Base-by-base conservation (phyloP, 30 jellyfish, hydroid and myxozoan species). In the Aurelia sp. region DNA sequence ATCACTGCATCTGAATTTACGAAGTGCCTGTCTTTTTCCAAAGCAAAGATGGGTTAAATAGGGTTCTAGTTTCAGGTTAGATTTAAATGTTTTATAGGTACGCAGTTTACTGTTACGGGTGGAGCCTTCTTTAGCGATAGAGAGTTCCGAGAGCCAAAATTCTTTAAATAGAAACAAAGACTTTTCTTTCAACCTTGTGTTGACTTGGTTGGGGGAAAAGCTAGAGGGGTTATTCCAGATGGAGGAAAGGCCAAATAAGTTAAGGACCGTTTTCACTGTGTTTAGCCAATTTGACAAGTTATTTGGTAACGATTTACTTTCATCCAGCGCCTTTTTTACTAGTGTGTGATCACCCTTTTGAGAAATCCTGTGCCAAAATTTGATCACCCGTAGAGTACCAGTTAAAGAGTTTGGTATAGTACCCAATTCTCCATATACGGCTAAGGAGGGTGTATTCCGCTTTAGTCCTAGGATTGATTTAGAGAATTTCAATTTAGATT, bases 281-380 rank as follows among this genome's bases (percentile, higher is more conserved):
- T n/a, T 65, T 65, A 9, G 76, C 76, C 76, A 65, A 31, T 65
- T 65, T 65, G 76, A 65, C 51, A 65, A 20, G 44, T 65, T 20
- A 16, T 65, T 31, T 8, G 76, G 15, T 65, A 65, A 8, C 51
- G 33, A 65, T 65, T 8, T 22, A 65, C 48, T 20, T 31, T 65
- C 76, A 65, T 15, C 51, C 12, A 65, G 51, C 51, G 76, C 48
- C 51, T 65, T 65, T 65, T 65, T 65, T 20, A 65, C 51, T 1
- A 65, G 51, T 2, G 76, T 65, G 44, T 4, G 10, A 16, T 65
- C 76, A 65, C n/a, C 76, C 17, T 65, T 65, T 65, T 18, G 76
- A 65, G 76, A 8, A 55, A 65, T 20, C 51, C 44, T 65, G 48
- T 22, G 76, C 44, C 51, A 65, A 55, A 22, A 65, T 31, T 31